Conservation (phyloP, 2,797 vertebrate species). For the Morus bassanus region DNA sequence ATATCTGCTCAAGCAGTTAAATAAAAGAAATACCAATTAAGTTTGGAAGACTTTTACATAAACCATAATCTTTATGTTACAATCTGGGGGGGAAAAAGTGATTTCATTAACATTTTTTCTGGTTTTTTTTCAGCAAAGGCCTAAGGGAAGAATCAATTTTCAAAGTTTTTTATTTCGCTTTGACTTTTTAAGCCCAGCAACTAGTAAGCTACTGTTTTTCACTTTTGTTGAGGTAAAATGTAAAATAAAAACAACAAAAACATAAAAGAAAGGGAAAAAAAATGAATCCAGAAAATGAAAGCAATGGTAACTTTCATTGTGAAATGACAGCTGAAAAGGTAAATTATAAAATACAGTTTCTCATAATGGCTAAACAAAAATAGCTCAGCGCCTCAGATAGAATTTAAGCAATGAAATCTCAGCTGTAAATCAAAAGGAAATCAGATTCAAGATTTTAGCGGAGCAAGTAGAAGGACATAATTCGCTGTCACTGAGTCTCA, state of each 20-base stretch:
- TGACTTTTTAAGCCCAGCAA: background rate
- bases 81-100: rapidly evolving
- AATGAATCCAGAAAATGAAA: background rate
- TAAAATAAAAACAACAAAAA: background rate
- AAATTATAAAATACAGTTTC: background rate
- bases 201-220: background rate
- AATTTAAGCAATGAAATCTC: background rate
- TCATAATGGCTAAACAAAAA: slow-evolving; percentile 11
- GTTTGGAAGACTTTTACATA: background rate
- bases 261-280: background rate
- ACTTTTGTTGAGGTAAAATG: background rate
- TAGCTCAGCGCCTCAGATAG: background rate
- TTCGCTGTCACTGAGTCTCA: background rate
- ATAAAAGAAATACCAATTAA: background rate
- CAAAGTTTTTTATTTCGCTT: background rate
- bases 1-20: background rate
- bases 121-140: background rate
- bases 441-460: background rate
- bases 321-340: background rate
- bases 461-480: background rate
- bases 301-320: background rate
- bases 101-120: background rate
- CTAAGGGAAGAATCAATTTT: background rate
- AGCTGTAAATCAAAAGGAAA: background rate
- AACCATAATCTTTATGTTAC: background rate